Evolutionary conservation across 1,140 invertebrate species (phyloP).

Genomic region (Gryllus bimaculatus): DNA sequence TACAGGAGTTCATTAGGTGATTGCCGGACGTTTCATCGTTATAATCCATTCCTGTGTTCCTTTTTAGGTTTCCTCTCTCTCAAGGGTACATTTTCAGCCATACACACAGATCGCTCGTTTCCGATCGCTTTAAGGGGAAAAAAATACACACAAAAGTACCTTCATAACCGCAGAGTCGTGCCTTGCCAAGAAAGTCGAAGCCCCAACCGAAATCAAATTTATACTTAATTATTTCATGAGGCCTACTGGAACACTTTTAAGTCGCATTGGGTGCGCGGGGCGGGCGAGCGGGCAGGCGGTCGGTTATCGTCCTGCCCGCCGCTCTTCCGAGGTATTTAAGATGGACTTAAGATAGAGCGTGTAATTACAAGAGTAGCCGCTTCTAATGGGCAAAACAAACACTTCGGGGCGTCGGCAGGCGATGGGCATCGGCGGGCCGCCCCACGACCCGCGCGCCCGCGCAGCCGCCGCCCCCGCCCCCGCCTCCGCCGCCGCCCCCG

Average conservation of each 20-base stretch:
- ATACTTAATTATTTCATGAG: background rate
- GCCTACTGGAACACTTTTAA: conserved; percentile 4
- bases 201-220: background rate
- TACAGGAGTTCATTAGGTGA: conserved; percentile 4
- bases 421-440: background rate
- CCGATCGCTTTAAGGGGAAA: background rate
- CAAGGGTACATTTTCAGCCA: background rate
- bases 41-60: background rate
- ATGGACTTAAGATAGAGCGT: background rate
- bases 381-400: conserved; percentile 4
- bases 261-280: background rate
- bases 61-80: background rate
- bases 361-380: conserved; percentile 3
- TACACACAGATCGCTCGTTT: background rate
- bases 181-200: background rate
- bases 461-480: no score
- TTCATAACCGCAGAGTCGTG: background rate
- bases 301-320: no score
- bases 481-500: no score
- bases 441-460: no score
- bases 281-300: background rate
- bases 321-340: background rate
- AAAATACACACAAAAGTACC: background rate
- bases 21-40: background rate
- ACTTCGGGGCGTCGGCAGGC: background rate